Base-by-base conservation (phyloP, 2,888 invertebrate genomes). In the Automeris io region DNA sequence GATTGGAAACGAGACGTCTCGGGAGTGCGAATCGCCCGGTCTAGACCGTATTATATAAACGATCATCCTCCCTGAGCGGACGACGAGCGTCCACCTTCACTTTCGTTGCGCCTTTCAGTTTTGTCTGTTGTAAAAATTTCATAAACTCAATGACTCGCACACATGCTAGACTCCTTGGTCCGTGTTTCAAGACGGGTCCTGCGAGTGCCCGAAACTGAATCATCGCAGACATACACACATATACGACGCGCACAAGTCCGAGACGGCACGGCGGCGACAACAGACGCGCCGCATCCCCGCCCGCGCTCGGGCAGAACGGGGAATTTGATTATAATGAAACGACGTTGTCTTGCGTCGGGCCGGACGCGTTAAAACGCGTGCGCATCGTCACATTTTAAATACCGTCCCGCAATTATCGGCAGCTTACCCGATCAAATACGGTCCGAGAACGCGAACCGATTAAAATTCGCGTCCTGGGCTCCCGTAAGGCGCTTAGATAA, bases 111-210 rank as follows among this genome's bases (percentile, higher is more conserved):
- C 35, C 34, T 34, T 34, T 34, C 34, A 34, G 34, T 34, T 34
- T 34, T 34, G 9, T 13, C n/a, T 11, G 19, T 21, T 21, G 9
- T 9, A 33, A 47, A 41, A 70, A 88, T 88, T 89, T 83, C 63
- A 61, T 48, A 50, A 54, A 78, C 89, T 89, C 89, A 86, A 87
- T 88, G 89, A 91, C 91, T 91, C 83, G 91, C 91, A 88, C 82
- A 90, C 88, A 89, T 89, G 90, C 60, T 63, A 64, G 62, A 64
- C 68, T 68, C 68, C 67, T 64, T 66, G 66, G 66, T 68, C 67
- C 68, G 68, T 66, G 67, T 66, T 67, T 68, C 91, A 91, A 91
- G 91, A 91, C 91, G 91, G 91, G 90, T 90, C 90, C 89, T 82
- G 85, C 77, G 75, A 82, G 73, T 70, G 69, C 70, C 75, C 71